phyloP scores from a whole-genome alignment of 2,113 vertebrate species.

The Noturus placidus region DNA sequence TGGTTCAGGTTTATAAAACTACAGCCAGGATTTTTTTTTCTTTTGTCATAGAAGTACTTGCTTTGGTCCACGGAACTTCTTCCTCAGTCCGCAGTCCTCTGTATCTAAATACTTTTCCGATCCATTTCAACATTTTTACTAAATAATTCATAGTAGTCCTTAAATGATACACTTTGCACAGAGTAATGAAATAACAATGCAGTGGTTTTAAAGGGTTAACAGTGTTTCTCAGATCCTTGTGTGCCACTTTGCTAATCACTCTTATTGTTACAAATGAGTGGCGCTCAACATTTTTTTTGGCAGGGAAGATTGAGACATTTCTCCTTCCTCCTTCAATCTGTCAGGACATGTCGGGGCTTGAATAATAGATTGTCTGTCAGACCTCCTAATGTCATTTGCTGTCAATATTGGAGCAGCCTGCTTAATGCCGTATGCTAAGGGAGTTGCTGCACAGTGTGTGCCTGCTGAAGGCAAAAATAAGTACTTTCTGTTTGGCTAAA shows the following conservation, averaged over 20 bases:
- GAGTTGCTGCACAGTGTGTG: slow-evolving; percentile 14
- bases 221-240: not conserved
- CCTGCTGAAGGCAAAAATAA: slow-evolving; percentile 42
- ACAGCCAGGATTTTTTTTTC: not conserved
- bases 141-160: not conserved
- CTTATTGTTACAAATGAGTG: slow-evolving; percentile 34
- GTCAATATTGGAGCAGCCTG: slow-evolving; percentile 60
- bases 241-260: slow-evolving; percentile 3
- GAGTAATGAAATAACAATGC: no score
- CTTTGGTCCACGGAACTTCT: not conserved
- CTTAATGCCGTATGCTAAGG: slow-evolving; percentile 39
- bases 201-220: not conserved
- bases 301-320: slow-evolving; percentile 56
- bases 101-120: not conserved
- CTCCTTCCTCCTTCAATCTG: slow-evolving; percentile 56
- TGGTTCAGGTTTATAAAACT: not conserved
- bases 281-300: slow-evolving; percentile 9
- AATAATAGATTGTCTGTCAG: slow-evolving; percentile 64
- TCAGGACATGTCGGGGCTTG: slow-evolving; percentile 56
- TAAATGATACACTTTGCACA: not conserved
- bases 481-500: slow-evolving; percentile 37
- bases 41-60: not conserved
- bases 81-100: no score
- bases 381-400: slow-evolving; percentile 53
- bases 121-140: not conserved